Base-by-base conservation (phyloP, 2,888 invertebrate genomes). In the Exephanes ischioxanthus region DNA sequence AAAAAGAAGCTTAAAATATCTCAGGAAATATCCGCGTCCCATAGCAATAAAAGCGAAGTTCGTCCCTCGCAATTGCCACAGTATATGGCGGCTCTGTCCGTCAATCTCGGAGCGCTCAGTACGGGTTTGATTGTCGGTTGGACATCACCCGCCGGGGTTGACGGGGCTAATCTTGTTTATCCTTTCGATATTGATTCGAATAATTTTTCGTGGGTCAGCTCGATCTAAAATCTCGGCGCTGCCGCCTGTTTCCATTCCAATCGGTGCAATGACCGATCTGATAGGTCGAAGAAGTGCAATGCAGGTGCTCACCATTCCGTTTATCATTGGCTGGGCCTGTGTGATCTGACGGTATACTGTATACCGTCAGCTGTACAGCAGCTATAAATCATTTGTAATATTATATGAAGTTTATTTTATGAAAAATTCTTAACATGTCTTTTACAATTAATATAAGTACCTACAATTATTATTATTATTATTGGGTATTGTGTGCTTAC, bases 111-210 rank as follows among this genome's bases (percentile, higher is more conserved):
- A 14, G 97, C 97, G 0, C 94, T 97, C 80, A 97, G 97, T 0
- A 96, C 96, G 71, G 98, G 97, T 89, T 95, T 96, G 26, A 95
- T 97, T 76, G 94, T 97, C 7, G 97, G 96, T 58, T 98, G 97
- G 97, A 96, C 97, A 2, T 96, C 97, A 0, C 97, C 97, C 11
- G 96, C 97, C n/a, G 94, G 95, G 16, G 92, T 93, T 7, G 90
- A 95, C 16, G 94, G 92, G 0, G n/a, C 68, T 0, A 58, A 51
- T 0, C 26, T 83, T n/a, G 37, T 79, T 6, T 96, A 96, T 90
- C 92, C 94, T n/a, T 96, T 97, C 88, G 1, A 88, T 0, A 94
- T 97, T 0, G 93, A 93, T 7, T 67, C 89, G 0, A 90, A 94
- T 0, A 94, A 96, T 73, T 95, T 96, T 71, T 96, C 96, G 72